Evolutionary conservation across 2,888 invertebrate species (phyloP).

Genomic region (Orthosia gracilis): DNA sequence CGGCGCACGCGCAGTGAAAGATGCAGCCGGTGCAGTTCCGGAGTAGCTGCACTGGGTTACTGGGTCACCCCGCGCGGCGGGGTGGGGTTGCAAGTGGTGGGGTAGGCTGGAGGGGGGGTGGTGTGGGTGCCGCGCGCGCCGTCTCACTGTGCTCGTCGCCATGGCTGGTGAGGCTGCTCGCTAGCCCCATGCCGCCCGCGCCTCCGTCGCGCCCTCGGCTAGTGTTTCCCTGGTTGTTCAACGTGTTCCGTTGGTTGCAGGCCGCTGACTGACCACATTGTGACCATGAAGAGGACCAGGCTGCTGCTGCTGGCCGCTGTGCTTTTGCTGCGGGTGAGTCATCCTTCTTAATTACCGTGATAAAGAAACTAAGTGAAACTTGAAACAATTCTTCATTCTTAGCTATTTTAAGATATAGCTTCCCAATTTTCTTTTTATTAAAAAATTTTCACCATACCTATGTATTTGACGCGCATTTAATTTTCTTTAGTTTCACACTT

Average conservation of each 20-base stretch:
- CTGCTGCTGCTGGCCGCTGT: conserved; percentile 86
- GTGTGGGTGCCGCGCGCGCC: conserved; percentile 50
- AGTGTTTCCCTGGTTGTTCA: conserved; percentile 77
- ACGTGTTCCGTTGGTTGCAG: conserved; percentile 88
- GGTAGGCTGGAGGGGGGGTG: conserved; percentile 14
- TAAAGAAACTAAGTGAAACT: conserved; percentile 34
- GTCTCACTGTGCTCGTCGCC: conserved; percentile 69
- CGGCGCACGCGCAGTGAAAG: conserved; percentile 79
- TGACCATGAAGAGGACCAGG: conserved; percentile 90
- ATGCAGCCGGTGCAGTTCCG: conserved; percentile 88
- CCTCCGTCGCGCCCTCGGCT: conserved; percentile 75
- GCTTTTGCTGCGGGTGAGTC: conserved; percentile 88
- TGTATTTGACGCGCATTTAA: neutral
- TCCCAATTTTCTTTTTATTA: neutral
- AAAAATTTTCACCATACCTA: neutral
- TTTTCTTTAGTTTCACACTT: conserved; percentile 4
- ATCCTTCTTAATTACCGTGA: conserved; percentile 33
- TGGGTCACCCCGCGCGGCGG: conserved; percentile 84
- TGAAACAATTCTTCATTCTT: conserved; percentile 16
- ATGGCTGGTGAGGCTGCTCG: conserved; percentile 76
- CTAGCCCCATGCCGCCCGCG: conserved; percentile 79
- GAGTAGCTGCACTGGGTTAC: conserved; percentile 88
- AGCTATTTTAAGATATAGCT: neutral
- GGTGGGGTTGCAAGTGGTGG: conserved; percentile 48
- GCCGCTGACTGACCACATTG: conserved; percentile 84